These are phyloP conservation scores for Agriotes lineatus DNA, from an alignment of 2,888 invertebrate species.

Conservation along the genomic window DNA sequence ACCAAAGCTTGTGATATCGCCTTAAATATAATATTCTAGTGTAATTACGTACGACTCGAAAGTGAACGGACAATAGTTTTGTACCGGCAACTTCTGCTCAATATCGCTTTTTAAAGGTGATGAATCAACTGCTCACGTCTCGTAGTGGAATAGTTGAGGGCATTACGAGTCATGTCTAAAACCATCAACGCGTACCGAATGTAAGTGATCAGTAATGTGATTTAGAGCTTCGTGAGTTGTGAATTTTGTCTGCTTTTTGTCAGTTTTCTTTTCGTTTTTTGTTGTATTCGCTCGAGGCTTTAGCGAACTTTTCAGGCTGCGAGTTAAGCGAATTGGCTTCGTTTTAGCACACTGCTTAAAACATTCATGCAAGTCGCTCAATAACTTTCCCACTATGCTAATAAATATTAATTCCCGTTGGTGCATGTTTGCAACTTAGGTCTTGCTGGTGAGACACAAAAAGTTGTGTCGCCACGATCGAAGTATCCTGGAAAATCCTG, in stretches of 20 bases:
- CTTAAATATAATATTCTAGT: background rate
- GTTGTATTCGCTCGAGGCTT: conserved; percentile 48
- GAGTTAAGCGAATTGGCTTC: conserved; percentile 7
- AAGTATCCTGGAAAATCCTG: too few species aligned
- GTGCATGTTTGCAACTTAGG: too few species aligned
- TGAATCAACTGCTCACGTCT: conserved; percentile 41
- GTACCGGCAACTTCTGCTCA: too few species aligned
- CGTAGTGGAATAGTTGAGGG: conserved; percentile 29
- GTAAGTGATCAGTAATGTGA: conserved; percentile 72
- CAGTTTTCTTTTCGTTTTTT: conserved; percentile 40
- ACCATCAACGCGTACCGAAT: conserved; percentile 91
- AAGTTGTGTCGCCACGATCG: too few species aligned
- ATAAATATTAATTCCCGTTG: too few species aligned
- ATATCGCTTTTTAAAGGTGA: conserved; percentile 31
- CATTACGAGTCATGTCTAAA: conserved; percentile 77
- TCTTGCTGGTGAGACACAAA: too few species aligned
- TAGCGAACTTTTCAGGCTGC: conserved; percentile 22
- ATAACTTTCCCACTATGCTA: background rate
- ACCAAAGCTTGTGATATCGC: conserved; percentile 27
- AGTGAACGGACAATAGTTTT: conserved; percentile 28
- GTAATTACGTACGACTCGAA: conserved; percentile 3
- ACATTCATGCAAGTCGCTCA: background rate
- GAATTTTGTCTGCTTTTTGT: conserved; percentile 3
- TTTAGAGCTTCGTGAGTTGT: conserved; percentile 20
- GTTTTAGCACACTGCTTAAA: conserved; percentile 3